These are phyloP conservation scores for Synanthedon vespiformis DNA, from an alignment of 2,888 invertebrate species.

Conservation along the genomic window DNA sequence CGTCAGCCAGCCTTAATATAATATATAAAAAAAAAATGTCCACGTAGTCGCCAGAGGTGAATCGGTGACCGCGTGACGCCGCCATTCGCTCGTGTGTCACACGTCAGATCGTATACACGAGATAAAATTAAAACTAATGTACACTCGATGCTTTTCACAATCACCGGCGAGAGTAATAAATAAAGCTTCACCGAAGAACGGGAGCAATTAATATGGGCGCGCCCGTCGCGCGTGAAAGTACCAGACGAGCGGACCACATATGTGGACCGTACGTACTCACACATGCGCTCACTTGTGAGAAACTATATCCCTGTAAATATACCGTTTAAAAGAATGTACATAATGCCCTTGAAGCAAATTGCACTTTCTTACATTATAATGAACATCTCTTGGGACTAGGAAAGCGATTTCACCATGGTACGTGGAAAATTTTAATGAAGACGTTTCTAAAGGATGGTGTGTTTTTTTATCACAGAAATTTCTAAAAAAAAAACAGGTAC, in stretches of 20 bases:
- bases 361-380: background rate
- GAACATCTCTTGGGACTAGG: background rate
- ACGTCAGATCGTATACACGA: constrained; percentile 57
- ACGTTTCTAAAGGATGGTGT: no score
- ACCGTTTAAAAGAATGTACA: background rate
- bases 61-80: constrained; percentile 5
- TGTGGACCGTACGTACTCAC: constrained; percentile 29
- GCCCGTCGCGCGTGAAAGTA: constrained; percentile 63
- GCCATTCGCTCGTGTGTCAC: constrained; percentile 40
- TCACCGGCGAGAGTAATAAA: constrained; percentile 63
- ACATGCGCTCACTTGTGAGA: constrained; percentile 8
- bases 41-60: background rate
- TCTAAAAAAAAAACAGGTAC: no score
- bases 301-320: background rate
- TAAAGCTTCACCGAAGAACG: constrained; percentile 67
- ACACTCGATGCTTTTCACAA: constrained; percentile 65
- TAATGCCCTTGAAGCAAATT: background rate
- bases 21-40: no score
- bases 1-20: no score
- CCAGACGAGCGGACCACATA: constrained; percentile 41
- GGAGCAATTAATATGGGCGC: constrained; percentile 70
- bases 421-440: no score
- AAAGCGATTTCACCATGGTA: background rate
- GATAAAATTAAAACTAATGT: constrained; percentile 66
- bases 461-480: no score